Evolutionary conservation across 37 sponge, comb jelly and placozoan species (phyloP), one percentile per base, ranked within the genome.

Genomic region (Geodia barretti): DNA sequence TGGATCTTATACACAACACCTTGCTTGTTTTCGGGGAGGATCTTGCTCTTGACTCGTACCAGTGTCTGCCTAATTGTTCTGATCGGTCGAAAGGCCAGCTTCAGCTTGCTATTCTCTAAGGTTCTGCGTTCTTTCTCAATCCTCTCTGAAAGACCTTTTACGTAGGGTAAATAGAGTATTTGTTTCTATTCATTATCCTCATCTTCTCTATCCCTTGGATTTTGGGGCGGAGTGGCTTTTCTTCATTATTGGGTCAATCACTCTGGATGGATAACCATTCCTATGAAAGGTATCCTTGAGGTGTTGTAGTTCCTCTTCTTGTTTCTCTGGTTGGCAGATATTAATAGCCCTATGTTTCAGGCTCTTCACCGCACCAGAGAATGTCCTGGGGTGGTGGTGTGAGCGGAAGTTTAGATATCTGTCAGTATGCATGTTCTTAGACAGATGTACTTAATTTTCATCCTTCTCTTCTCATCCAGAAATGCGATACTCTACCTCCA

Each of bases 361-460:
- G 73, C 81, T 54, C 39, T 39, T 43, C 32, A 80, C 31, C n/a
- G 69, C 68, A 8, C 80, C 71, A 3, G 72, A 59, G 28, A 69
- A 43, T 35, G 36, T 47, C 7, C 73, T 24, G 23, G 61, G 81
- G 62, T 81, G 81, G 72, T 81, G 72, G 62, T 81, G 81, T 21
- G 81, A 81, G 58, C n/a, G 42, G 25, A 30, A 81, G 60, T 24
- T 39, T 26, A 81, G 1, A 40, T 70, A 71, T 23, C 72, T 0
- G 62, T 81, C 72, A 21, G 81, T n/a, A n/a, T n/a, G n/a, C n/a
- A n/a, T n/a, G n/a, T n/a, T n/a, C n/a, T n/a, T n/a, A n/a, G n/a
- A n/a, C n/a, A n/a, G n/a, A n/a, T n/a, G n/a, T n/a, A n/a, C n/a
- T n/a, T n/a, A n/a, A n/a, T n/a, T n/a, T n/a, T n/a, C n/a, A n/a